Conservation (phyloP, 2,888 invertebrate species). For the Agelastica alni region DNA sequence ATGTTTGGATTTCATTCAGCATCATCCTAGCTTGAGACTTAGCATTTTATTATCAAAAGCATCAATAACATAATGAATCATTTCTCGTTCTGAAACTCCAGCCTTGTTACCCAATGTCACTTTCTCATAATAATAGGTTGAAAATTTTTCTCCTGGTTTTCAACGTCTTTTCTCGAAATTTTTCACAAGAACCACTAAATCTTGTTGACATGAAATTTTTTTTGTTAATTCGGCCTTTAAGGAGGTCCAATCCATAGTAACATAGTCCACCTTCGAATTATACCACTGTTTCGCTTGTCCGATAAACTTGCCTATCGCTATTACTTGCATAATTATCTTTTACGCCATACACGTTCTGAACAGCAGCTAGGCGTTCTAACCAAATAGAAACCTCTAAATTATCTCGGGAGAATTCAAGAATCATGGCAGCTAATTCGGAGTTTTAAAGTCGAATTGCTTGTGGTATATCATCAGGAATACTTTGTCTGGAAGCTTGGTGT, state of each 20-base stretch:
- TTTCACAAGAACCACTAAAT: neutral
- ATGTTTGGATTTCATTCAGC: slow-evolving; percentile 1
- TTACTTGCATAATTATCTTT: neutral
- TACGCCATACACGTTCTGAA: neutral
- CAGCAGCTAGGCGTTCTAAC: neutral
- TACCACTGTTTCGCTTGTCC: slow-evolving; percentile 4
- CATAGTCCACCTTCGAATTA: neutral
- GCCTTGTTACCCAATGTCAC: slow-evolving; percentile 1
- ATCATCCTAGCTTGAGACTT: slow-evolving; percentile 3
- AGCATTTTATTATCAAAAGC: neutral
- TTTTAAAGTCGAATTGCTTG: too few species aligned
- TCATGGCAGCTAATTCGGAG: too few species aligned
- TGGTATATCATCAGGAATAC: too few species aligned
- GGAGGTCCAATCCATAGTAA: slow-evolving; percentile 1
- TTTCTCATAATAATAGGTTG: neutral
- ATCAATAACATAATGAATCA: slow-evolving; percentile 12
- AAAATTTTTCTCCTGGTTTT: neutral
- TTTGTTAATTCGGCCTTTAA: neutral
- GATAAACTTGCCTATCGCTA: slow-evolving; percentile 3
- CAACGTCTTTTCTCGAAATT: neutral
- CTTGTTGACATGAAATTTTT: neutral
- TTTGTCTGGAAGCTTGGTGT: too few species aligned
- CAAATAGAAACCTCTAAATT: too few species aligned
- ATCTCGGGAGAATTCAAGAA: too few species aligned
- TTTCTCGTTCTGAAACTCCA: neutral